Percentiles rank a stretch among this genome's conserved stretches.
These are phyloP conservation scores for Chironomus tepperi DNA, from an alignment of 1,140 invertebrate species.

Conservation along the genomic window DNA sequence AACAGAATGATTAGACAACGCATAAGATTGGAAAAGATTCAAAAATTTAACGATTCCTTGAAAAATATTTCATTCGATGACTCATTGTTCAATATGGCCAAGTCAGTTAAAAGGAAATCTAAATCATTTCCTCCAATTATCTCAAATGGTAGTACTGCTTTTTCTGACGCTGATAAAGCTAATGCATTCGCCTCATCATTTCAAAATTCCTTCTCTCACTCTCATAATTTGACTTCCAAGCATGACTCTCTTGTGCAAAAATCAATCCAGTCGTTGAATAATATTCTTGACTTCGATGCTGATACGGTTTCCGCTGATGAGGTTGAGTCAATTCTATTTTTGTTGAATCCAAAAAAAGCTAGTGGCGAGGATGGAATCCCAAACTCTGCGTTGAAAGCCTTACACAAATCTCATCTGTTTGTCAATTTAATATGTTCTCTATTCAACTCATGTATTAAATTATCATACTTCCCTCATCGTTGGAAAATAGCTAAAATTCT, in stretches of 20 bases:
- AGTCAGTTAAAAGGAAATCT: background rate
- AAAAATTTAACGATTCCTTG: too few relatives aligned
- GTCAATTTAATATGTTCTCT: slow-evolving; percentile 13
- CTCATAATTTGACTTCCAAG: background rate
- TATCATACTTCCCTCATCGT: slow-evolving; percentile 31
- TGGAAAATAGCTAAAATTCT: slow-evolving; percentile 39
- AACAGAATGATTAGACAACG: background rate
- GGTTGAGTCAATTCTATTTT: background rate
- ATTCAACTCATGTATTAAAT: slow-evolving; percentile 31
- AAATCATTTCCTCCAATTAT: background rate
- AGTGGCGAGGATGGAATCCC: background rate
- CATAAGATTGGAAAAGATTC: too few relatives aligned
- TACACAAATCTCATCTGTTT: background rate
- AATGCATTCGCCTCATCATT: background rate
- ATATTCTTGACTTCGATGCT: too few relatives aligned
- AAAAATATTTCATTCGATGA: background rate
- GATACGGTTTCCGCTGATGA: background rate
- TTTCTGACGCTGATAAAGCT: background rate
- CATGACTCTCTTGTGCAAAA: background rate
- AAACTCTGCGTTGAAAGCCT: background rate
- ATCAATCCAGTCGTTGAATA: too few relatives aligned
- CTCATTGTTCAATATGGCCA: background rate
- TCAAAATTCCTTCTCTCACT: background rate
- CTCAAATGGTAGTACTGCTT: background rate
- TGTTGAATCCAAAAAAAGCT: background rate